Base-by-base conservation (phyloP, 2,113 vertebrate genomes). In the Oncorhynchus tshawytscha region DNA sequence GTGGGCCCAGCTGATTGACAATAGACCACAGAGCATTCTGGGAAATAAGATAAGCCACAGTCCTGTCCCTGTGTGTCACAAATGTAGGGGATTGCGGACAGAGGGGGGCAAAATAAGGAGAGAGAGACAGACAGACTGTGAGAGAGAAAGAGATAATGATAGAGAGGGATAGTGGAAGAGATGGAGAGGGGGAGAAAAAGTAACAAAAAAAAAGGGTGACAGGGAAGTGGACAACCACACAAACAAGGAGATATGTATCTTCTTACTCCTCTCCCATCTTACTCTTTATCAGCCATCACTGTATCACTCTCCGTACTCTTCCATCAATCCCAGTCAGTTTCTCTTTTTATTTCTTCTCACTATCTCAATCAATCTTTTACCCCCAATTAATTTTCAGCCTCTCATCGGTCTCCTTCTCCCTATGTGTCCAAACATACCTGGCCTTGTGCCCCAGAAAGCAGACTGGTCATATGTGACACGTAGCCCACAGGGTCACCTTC, bases 11-110 rank as follows among this genome's bases (percentile, higher is more conserved):
- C 75, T 86, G 88, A 87, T 77, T 87, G 86, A 88, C 90, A 86
- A 87, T 73, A 79, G 71, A 81, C 80, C 78, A 76, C 78, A 60
- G 77, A 80, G 83, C 80, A 85, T 83, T 82, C 80, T 87, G 86
- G 88, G 79, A 84, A 81, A 88, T 34, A 67, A 86, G 84, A 89
- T 85, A 85, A 89, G 81, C 78, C 62, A 60, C 78, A 65, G 73
- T 70, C 51, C 13, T 54, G 57, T 73, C 71, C 24, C 81, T 86
- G 76, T 81, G 66, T 60, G 68, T 71, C 76, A 71, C 82, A 9
- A 78, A 79, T 68, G 69, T 65, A 64, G 73, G 68, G 74, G 80
- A 65, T 16, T 31, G 70, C 9, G 25, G 24, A 68, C 13, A 25
- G n/a, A 15, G 22, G 27, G 65, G 22, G 57, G 24, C 4, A 9